These are phyloP conservation scores for Notothenia coriiceps DNA, from an alignment of 2,113 vertebrate genomes.

Conservation along the genomic window DNA sequence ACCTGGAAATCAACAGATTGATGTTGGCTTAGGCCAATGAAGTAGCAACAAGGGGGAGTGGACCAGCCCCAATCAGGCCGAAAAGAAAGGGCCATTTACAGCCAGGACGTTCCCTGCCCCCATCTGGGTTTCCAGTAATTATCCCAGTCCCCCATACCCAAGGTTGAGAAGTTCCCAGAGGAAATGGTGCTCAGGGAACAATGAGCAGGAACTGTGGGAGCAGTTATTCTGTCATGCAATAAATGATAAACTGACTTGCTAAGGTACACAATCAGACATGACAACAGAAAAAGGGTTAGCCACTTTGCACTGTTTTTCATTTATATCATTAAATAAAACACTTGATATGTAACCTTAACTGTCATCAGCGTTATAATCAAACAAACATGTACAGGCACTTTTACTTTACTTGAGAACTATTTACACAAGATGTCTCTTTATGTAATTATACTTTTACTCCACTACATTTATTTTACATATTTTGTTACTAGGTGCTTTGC, in stretches of 20 bases:
- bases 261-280: not conserved
- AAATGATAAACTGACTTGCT: conserved; percentile 7
- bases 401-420: no score
- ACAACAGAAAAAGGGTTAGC: not conserved
- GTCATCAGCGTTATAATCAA: no score
- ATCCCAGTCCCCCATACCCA: conserved; percentile 64
- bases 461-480: no score
- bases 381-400: no score
- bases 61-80: conserved; percentile 62
- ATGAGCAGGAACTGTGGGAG: conserved; percentile 77
- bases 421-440: no score
- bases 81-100: conserved; percentile 45
- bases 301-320: no score
- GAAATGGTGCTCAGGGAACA: conserved; percentile 79
- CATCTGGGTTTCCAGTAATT: conserved; percentile 82
- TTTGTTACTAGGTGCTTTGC: no score
- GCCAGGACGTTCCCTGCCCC: conserved; percentile 56
- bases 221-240: conserved; percentile 29
- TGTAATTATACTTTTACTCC: no score
- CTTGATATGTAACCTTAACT: no score
- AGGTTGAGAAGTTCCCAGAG: conserved; percentile 79
- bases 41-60: conserved; percentile 5
- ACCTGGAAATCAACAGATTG: conserved; percentile 69
- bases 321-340: no score
- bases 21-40: conserved; percentile 76